Evolutionary conservation across 2,113 vertebrate genomes (phyloP), one percentile per base, ranked within the genome.

Genomic region (Periophthalmus modestus): DNA sequence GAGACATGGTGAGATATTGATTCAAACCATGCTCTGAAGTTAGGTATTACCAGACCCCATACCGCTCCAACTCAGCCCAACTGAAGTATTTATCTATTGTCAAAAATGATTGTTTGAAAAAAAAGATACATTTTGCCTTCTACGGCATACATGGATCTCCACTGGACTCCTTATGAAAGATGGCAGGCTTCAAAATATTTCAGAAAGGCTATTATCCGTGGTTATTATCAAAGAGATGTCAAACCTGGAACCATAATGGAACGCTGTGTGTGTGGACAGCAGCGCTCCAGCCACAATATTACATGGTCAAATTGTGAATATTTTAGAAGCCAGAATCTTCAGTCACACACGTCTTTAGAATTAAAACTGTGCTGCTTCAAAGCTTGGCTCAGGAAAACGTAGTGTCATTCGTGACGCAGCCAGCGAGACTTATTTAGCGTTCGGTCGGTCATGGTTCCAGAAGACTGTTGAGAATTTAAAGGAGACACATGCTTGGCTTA

Each of bases 321-420:
- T 65, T 65, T 65, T 65, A 43, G 62, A 36, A 67, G 14, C 23
- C 36, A 4, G 6, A 69, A 43, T 72, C 12, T 59, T 36, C n/a
- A 28, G 57, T 36, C 33, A 77, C 23, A 71, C 24, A 50, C 19
- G 61, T 67, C 55, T 67, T 46, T 67, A 68, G 2, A 72, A 68
- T 34, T 48, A 24, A 33, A 55, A 63, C 19, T 36, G 2, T 21
- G 63, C 19, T 24, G 39, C 16, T 33, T 24, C 23, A 18, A 69
- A 16, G 57, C 7, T 46, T 48, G 23, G 68, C 43, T 47, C 47
- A 48, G 66, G 16, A 48, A 46, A 24, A 7, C 23, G 10, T 48
- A 47, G 13, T 67, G 65, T 67, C 66, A 23, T 67, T 21, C 43
- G 12, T 47, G 39, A 48, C 15, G n/a, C 43, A 48, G 9, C 21